Evolutionary conservation across 2,888 invertebrate species (phyloP).

Genomic region (Maniola hyperantus): DNA sequence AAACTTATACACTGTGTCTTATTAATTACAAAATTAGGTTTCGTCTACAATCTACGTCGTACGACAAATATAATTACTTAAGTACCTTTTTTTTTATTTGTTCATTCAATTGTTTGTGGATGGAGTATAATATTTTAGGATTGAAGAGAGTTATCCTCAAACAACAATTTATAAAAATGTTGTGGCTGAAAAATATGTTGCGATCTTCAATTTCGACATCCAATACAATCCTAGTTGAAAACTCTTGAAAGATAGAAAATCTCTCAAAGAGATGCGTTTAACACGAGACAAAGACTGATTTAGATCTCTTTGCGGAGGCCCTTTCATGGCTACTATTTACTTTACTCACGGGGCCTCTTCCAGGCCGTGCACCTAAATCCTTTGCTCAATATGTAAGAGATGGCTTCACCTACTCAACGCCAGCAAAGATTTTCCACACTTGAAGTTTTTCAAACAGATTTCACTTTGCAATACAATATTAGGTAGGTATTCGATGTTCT

Average conservation of each 20-base stretch:
- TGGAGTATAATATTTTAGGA: too few species aligned
- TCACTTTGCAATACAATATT: not conserved
- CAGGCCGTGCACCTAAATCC: constrained; percentile 60
- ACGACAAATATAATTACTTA: not conserved
- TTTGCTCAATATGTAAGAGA: constrained; percentile 61
- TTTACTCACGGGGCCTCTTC: constrained; percentile 67
- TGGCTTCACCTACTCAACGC: constrained; percentile 37
- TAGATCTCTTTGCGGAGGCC: constrained; percentile 70
- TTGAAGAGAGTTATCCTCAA: too few species aligned
- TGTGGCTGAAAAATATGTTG: constrained; percentile 45
- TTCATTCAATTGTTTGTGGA: not conserved
- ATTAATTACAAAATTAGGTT: constrained; percentile 11
- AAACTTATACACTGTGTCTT: constrained; percentile 44
- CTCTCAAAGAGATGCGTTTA: constrained; percentile 79
- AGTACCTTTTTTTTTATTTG: not conserved
- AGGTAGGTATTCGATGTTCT: too few species aligned
- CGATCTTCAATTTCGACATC: constrained; percentile 62
- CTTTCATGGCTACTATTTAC: constrained; percentile 75
- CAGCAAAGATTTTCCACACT: constrained; percentile 22
- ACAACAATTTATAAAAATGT: not conserved
- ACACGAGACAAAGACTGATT: constrained; percentile 78
- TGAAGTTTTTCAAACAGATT: not conserved
- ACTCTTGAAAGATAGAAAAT: constrained; percentile 72
- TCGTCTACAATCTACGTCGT: not conserved
- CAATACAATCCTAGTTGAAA: constrained; percentile 66